Base-by-base conservation (phyloP, 2,888 invertebrate species). In the Meganola albula region DNA sequence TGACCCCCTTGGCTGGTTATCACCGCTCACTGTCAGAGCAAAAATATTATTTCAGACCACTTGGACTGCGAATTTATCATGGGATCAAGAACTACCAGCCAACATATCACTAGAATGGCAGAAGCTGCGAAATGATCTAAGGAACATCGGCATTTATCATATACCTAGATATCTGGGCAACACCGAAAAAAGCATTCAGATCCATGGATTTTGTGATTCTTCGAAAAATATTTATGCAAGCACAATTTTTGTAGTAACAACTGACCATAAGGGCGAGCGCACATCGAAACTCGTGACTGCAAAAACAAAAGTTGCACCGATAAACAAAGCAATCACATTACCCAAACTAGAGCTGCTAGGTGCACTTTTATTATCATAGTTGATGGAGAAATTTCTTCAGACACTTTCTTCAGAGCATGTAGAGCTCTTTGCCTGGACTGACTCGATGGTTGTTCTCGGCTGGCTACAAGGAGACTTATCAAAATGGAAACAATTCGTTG, bases 231-330 rank as follows among this genome's bases (percentile, higher is more conserved):
- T 12, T 4, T 31, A 31, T 18, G 24, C 24, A 12, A n/a, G n/a
- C n/a, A n/a, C n/a, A n/a, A n/a, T n/a, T n/a, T n/a, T n/a, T n/a
- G n/a, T n/a, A n/a, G n/a, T n/a, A n/a, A n/a, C n/a, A n/a, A n/a
- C n/a, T n/a, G n/a, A n/a, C n/a, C n/a, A n/a, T n/a, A n/a, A n/a
- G n/a, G n/a, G 49, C 34, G 47, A 58, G 36, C 55, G 54, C 41
- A 53, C 43, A 34, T 40, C 14, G 8, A 21, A 7, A 11, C 24
- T 34, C 1, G 25, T 34, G 1, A 44, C 12, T 51, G 57, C 39
- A 50, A 31, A 46, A 5, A 27, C 27, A 0, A 23, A 27, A 3
- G 14, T 23, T 9, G 34, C 29, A 14, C 29, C 34, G 9, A 18
- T 10, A 18, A 8, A 10, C 7, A 18, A 11, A 27, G 2, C n/a